Evolutionary conservation across 2,888 invertebrate genomes (phyloP).

Genomic region (Drosophila robusta): DNA sequence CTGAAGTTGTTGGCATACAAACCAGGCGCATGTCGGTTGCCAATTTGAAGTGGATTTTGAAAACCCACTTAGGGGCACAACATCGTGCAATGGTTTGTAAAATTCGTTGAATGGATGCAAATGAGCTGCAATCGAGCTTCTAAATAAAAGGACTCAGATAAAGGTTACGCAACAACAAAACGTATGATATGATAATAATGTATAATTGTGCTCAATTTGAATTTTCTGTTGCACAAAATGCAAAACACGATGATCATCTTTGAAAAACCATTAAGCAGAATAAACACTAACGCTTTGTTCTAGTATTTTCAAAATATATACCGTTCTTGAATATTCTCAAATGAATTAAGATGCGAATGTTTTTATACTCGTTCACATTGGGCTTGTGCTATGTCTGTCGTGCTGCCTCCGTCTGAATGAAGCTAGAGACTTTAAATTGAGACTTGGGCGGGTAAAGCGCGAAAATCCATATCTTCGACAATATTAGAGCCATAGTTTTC

Average conservation of each 20-base stretch:
- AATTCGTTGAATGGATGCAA: conserved; percentile 40
- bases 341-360: no score
- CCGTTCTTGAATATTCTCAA: no score
- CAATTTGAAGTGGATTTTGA: conserved; percentile 50
- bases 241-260: conserved; percentile 1
- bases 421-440: no score
- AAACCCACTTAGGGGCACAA: conserved; percentile 40
- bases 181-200: conserved; percentile 12
- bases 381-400: no score
- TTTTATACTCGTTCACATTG: no score
- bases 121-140: conserved; percentile 30
- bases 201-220: neutral
- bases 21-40: conserved; percentile 33
- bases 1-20: conserved; percentile 45
- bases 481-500: no score
- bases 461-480: no score
- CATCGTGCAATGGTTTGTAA: conserved; percentile 33
- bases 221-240: conserved; percentile 6
- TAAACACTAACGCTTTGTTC: neutral
- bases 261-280: neutral
- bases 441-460: no score
- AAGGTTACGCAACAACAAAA: conserved; percentile 11
- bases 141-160: conserved; percentile 13
- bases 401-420: no score
- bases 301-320: no score